Conservation (phyloP, 2,888 invertebrate genomes). For the Serripes groenlandicus region DNA sequence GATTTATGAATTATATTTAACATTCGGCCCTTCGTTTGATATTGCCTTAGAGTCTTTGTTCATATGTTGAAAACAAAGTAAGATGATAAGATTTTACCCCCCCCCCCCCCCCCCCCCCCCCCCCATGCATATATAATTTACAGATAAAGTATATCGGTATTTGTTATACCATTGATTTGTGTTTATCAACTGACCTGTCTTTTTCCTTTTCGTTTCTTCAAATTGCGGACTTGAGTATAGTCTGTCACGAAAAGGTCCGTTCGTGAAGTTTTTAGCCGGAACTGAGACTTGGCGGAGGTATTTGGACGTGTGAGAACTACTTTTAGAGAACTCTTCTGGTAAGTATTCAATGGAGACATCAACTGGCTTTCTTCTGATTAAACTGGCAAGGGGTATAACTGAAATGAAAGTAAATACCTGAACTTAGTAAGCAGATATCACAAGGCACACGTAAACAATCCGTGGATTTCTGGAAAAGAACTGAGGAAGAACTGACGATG, state of each 20-base stretch:
- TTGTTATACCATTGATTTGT: too few species aligned
- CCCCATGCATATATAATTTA: too few species aligned
- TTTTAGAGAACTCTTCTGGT: constrained; percentile 55
- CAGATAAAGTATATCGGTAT: too few species aligned
- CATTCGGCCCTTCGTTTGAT: too few species aligned
- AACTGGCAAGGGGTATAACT: constrained; percentile 75
- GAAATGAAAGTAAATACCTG: constrained; percentile 44
- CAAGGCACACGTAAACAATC: not conserved
- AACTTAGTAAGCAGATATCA: not conserved
- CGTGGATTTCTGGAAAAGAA: not conserved
- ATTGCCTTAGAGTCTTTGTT: too few species aligned
- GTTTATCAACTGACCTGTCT: constrained; percentile 29
- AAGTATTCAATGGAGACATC: constrained; percentile 76
- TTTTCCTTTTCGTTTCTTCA: constrained; percentile 23
- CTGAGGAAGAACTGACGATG: too few species aligned
- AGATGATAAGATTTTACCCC: too few species aligned
- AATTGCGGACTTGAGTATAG: constrained; percentile 54
- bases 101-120: too few species aligned
- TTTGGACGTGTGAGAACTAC: constrained; percentile 14
- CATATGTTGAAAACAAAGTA: too few species aligned
- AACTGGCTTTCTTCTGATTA: constrained; percentile 72
- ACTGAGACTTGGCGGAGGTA: constrained; percentile 65
- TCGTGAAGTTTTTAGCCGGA: constrained; percentile 51
- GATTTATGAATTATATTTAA: too few species aligned
- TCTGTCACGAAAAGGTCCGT: constrained; percentile 34